These are phyloP conservation scores for Cryptotermes secundus DNA, from an alignment of 1,140 invertebrate species.

Conservation along the genomic window DNA sequence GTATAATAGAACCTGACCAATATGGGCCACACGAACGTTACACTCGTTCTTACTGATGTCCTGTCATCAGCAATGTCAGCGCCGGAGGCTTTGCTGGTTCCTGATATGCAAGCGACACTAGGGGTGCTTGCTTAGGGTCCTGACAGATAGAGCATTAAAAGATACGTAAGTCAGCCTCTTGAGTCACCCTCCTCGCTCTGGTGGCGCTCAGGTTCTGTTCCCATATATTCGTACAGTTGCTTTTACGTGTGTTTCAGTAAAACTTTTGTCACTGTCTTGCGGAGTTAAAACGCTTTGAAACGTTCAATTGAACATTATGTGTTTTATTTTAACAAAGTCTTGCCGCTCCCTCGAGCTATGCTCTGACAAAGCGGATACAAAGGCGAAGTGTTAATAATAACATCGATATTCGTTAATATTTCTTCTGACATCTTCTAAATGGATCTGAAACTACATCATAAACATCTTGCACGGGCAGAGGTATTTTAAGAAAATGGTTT, in stretches of 20 bases:
- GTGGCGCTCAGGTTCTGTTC: background rate
- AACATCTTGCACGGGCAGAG: background rate
- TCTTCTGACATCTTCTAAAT: background rate
- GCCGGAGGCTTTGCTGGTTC: too few relatives aligned
- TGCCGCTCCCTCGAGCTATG: background rate
- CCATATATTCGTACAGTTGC: background rate
- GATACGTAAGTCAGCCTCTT: background rate
- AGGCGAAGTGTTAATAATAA: background rate
- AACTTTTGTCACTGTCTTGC: background rate
- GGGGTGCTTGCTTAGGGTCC: too few relatives aligned
- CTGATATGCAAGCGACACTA: too few relatives aligned
- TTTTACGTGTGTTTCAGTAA: background rate
- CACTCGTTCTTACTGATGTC: too few relatives aligned
- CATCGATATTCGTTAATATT: background rate
- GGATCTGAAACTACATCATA: background rate
- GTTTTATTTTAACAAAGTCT: background rate
- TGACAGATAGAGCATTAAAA: too few relatives aligned
- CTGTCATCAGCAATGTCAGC: too few relatives aligned
- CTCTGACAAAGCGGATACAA: background rate
- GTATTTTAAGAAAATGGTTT: background rate
- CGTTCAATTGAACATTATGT: background rate
- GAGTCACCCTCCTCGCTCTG: background rate
- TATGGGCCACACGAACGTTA: too few relatives aligned
- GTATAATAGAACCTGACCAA: too few relatives aligned
- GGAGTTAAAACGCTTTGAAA: background rate